Conservation (phyloP, 1,140 invertebrate genomes). For the Babylonia areolata region DNA sequence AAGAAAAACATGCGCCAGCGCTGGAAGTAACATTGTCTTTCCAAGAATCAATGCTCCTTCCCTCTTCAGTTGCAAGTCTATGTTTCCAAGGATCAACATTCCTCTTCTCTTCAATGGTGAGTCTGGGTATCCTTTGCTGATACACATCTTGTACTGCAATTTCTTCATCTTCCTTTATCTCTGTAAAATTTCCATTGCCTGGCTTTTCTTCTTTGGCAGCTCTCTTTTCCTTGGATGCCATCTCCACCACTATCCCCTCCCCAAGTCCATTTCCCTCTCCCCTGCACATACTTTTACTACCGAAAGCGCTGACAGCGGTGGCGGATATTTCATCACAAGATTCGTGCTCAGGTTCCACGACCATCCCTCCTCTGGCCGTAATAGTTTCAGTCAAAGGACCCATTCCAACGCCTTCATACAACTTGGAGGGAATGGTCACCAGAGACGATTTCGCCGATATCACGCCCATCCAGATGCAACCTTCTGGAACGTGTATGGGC, state of each 20-base stretch:
- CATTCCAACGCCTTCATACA: background rate
- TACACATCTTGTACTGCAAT: too few relatives aligned
- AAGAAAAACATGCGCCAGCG: background rate
- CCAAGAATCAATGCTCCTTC: background rate
- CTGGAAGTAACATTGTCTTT: background rate
- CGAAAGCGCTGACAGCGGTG: too few relatives aligned
- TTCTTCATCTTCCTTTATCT: too few relatives aligned
- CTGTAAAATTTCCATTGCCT: too few relatives aligned
- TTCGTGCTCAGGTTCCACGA: background rate
- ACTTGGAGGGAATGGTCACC: background rate
- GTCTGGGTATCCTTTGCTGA: too few relatives aligned
- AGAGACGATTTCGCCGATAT: background rate
- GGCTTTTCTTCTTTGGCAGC: background rate
- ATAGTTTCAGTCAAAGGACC: too few relatives aligned
- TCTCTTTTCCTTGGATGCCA: background rate
- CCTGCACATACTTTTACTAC: too few relatives aligned
- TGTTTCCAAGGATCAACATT: too few relatives aligned
- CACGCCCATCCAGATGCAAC: background rate
- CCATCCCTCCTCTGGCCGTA: background rate
- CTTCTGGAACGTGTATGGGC: conserved; percentile 76
- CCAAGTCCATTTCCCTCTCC: background rate
- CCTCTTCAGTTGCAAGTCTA: too few relatives aligned
- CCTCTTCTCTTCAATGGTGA: too few relatives aligned
- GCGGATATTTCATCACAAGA: background rate
- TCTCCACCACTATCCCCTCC: background rate